Evolutionary conservation across 2,113 vertebrate genomes (phyloP).

Genomic region (Rhineura floridana): DNA sequence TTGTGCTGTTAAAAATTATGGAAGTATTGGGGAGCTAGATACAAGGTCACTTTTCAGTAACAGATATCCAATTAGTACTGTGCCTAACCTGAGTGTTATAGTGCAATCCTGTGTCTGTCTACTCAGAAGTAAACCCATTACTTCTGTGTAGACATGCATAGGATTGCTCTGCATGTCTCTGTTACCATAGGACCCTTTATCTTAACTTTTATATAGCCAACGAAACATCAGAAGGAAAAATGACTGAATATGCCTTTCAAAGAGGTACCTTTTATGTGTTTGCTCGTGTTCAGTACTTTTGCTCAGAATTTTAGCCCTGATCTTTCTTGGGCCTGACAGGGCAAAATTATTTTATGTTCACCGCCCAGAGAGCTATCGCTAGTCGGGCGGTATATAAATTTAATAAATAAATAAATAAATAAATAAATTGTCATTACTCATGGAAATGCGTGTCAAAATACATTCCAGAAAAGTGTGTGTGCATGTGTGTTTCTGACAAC

Average conservation of each 20-base stretch:
- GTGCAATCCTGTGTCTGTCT: no score
- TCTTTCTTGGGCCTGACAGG: constrained; percentile 49
- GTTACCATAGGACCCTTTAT: not conserved
- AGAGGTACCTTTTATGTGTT: constrained; percentile 53
- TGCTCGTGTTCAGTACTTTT: constrained; percentile 42
- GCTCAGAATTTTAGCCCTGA: constrained; percentile 51
- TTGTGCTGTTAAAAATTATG: not conserved
- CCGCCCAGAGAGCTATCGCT: no score
- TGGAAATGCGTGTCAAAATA: constrained; percentile 53
- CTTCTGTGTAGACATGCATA: no score
- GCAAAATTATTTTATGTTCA: constrained; percentile 51
- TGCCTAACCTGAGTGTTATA: not conserved
- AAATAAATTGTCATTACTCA: constrained; percentile 63
- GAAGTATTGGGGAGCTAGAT: not conserved
- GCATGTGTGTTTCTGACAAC: not conserved
- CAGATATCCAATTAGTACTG: not conserved
- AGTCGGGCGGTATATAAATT: no score
- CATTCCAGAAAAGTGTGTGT: constrained; percentile 39
- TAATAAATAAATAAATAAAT: no score
- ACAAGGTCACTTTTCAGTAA: not conserved
- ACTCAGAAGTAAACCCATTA: no score
- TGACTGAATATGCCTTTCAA: constrained; percentile 26
- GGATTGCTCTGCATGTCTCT: not conserved
- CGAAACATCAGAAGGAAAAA: not conserved
- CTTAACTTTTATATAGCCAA: not conserved